Base-by-base conservation (phyloP, 2,797 vertebrate species). In the Lutjanus argentimaculatus region DNA sequence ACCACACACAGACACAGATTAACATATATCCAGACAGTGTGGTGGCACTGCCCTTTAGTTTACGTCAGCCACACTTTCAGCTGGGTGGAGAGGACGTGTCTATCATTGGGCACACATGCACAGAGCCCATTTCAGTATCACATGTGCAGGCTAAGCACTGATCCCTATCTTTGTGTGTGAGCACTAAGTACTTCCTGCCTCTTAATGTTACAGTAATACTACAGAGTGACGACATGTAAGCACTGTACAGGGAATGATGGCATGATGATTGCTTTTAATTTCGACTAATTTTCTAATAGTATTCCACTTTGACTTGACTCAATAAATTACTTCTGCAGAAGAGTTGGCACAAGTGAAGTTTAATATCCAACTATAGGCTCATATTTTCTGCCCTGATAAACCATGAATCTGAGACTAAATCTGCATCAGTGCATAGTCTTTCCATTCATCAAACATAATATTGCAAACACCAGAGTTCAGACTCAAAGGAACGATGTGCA, bases 161-260 rank as follows among this genome's bases (percentile, higher is more conserved):
- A 90, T 89, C 8, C 25, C 45, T 57, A 89, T 87, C 85, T 40
- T 40, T 72, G 56, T 51, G 51, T 70, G 58, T 75, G 40, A 58
- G n/a, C 72, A 69, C 51, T 49, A 64, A 76, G 30, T 53, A 77
- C 53, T 81, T 89, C 85, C 87, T 86, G 77, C 61, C 59, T 83
- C 64, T 64, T 72, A 21, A 74, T 83, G 75, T 53, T 49, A 57
- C 42, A 16, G 58, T 42, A 74, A 69, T 57, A 22, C 21, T 55
- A 14, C 11, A 57, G 58, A 75, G 12, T 77, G 22, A 68, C 2
- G 25, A 30, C 62, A 57, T 69, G 17, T 43, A 30, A 36, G 19
- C 51, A 16, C 45, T 46, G 46, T 30, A 17, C 3, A 19, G n/a
- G 14, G 30, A 63, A n/a, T 19, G 30, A 56, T 67, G 48, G 15